phyloP scores from a whole-genome alignment of 2,888 invertebrate genomes.

The Mylabris sibirica region DNA sequence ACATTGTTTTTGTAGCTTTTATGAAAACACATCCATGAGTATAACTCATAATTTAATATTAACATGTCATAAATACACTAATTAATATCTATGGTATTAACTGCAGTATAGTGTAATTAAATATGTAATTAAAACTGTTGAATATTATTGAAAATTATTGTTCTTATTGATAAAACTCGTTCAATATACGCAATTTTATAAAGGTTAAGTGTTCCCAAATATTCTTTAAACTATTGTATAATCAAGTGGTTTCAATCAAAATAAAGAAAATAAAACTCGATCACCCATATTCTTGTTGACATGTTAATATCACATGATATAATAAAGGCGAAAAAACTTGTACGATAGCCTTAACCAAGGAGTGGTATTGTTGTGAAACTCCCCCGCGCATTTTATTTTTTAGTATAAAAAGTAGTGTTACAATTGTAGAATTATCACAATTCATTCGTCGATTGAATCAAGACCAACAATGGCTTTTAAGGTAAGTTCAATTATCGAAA shows the following conservation, averaged over 20 bases:
- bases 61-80: background rate
- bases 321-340: background rate
- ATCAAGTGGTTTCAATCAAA: background rate
- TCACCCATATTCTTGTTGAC: constrained; percentile 1
- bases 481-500: background rate
- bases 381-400: background rate
- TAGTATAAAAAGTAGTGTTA: background rate
- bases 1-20: background rate
- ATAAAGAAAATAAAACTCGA: constrained; percentile 1
- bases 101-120: background rate
- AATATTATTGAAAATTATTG: background rate
- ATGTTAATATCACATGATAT: constrained; percentile 9
- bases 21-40: background rate
- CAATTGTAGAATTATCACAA: background rate
- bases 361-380: constrained; percentile 6
- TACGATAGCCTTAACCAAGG: constrained; percentile 11
- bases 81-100: background rate
- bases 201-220: background rate
- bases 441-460: background rate
- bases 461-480: background rate
- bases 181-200: background rate
- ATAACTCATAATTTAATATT: constrained; percentile 1
- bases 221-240: background rate
- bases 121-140: background rate
- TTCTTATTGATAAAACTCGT: background rate